phyloP scores from a whole-genome alignment of 1,140 invertebrate species.

The Lordiphosa collinella region DNA sequence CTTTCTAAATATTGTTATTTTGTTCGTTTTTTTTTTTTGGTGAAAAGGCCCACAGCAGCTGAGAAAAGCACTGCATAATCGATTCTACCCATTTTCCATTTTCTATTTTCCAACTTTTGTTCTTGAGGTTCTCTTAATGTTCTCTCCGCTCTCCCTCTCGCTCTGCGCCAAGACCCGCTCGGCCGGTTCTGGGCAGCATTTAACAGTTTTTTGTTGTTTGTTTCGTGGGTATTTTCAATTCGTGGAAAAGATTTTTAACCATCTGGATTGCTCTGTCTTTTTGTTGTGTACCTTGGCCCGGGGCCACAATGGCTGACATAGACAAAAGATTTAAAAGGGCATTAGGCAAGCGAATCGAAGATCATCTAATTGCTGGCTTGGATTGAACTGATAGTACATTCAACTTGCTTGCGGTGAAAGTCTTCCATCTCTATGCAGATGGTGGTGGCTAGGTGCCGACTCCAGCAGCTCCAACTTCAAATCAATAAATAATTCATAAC shows the following conservation, averaged over 20 bases:
- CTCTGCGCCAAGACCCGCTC: constrained; percentile 49
- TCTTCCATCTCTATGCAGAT: constrained; percentile 45
- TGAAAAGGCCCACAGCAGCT: constrained; percentile 27
- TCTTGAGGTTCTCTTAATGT: constrained; percentile 27
- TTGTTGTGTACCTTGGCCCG: constrained; percentile 52
- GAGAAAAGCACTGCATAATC: constrained; percentile 61
- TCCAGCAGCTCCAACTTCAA: constrained; percentile 3
- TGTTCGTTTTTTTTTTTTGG: constrained; percentile 27
- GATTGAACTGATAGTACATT: constrained; percentile 30
- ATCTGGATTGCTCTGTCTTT: constrained; percentile 57
- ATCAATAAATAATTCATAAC: constrained; percentile 75
- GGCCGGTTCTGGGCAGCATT: constrained; percentile 65
- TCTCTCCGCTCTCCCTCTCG: constrained; percentile 4
- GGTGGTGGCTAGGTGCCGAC: constrained; percentile 46
- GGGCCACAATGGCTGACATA: constrained; percentile 56
- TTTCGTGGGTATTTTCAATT: constrained; percentile 64
- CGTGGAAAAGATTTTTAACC: constrained; percentile 78
- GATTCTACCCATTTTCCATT: constrained; percentile 53
- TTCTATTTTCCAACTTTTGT: constrained; percentile 41
- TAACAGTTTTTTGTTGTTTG: constrained; percentile 51
- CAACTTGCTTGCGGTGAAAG: constrained; percentile 34
- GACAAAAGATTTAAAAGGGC: constrained; percentile 77
- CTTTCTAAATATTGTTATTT: constrained; percentile 68
- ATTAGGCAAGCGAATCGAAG: constrained; percentile 52
- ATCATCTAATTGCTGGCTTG: constrained; percentile 27